Conservation (phyloP, 2,888 invertebrate genomes). For the Prenolepis imparis region DNA sequence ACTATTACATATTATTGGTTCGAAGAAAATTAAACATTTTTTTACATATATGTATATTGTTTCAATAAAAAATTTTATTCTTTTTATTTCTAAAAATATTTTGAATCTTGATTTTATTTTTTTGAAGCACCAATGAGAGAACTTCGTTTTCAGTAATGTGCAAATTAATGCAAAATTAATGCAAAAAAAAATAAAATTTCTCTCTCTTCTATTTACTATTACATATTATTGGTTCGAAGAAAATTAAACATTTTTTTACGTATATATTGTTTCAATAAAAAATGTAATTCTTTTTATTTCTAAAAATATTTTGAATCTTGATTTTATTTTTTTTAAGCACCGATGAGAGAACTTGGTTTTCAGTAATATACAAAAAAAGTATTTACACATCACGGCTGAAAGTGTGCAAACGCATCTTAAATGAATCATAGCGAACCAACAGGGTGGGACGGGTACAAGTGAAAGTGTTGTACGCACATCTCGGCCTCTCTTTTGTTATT, state of each 20-base stretch:
- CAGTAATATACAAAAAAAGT: not conserved
- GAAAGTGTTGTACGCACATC: constrained; percentile 70
- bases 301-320: not conserved
- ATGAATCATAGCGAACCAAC: constrained; percentile 58
- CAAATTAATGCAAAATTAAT: too few species aligned
- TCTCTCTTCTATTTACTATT: too few species aligned
- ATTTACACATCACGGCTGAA: not conserved
- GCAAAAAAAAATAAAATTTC: too few species aligned
- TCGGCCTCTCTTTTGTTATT: constrained; percentile 77
- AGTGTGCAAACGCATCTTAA: not conserved
- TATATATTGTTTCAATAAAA: not conserved
- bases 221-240: not conserved
- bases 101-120: not conserved
- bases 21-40: not conserved
- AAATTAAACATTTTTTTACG: not conserved
- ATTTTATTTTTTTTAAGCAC: not conserved
- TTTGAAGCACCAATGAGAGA: not conserved
- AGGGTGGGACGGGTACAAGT: constrained; percentile 66
- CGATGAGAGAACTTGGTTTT: not conserved
- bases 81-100: not conserved
- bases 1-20: not conserved
- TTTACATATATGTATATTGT: not conserved
- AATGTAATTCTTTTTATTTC: not conserved
- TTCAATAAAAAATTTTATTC: not conserved
- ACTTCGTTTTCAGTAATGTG: not conserved